phyloP scores from a whole-genome alignment of 2,113 vertebrate genomes.

The Kryptolebias marmoratus region DNA sequence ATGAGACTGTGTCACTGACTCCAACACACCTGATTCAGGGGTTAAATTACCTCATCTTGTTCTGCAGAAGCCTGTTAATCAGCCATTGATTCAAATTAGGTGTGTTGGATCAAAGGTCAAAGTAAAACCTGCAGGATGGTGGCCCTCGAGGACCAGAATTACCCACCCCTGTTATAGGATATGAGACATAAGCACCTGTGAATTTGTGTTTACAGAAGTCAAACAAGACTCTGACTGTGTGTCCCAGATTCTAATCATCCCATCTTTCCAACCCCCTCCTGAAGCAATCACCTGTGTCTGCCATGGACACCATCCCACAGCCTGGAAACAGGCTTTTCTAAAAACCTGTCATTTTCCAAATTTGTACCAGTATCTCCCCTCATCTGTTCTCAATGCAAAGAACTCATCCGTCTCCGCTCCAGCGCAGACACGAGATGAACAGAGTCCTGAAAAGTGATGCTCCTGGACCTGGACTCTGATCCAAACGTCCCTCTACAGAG shows the following conservation, averaged over 20 bases:
- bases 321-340: slow-evolving; percentile 53
- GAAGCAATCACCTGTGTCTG: slow-evolving; percentile 76
- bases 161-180: background rate
- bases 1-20: too few relatives aligned
- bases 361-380: slow-evolving; percentile 79
- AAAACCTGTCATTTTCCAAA: too few relatives aligned
- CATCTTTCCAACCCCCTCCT: slow-evolving; percentile 83
- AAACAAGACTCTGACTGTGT: slow-evolving; percentile 68
- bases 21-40: too few relatives aligned
- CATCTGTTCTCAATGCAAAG: slow-evolving; percentile 82
- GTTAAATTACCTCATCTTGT: too few relatives aligned
- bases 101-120: too few relatives aligned
- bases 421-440: slow-evolving; percentile 79
- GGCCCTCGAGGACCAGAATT: too few relatives aligned
- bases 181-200: slow-evolving; percentile 77
- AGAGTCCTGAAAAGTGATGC: background rate
- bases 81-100: too few relatives aligned
- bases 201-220: slow-evolving; percentile 74
- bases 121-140: too few relatives aligned
- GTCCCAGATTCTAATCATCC: slow-evolving; percentile 82
- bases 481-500: slow-evolving; percentile 56
- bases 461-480: slow-evolving; percentile 38
- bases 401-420: slow-evolving; percentile 75
- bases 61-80: too few relatives aligned
- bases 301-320: slow-evolving; percentile 86